A percentile compares a stretch with the other conserved stretches of the same genome.
Evolutionary conservation across 2,797 vertebrate species (phyloP).

Genomic region (Pangasius djambal): DNA sequence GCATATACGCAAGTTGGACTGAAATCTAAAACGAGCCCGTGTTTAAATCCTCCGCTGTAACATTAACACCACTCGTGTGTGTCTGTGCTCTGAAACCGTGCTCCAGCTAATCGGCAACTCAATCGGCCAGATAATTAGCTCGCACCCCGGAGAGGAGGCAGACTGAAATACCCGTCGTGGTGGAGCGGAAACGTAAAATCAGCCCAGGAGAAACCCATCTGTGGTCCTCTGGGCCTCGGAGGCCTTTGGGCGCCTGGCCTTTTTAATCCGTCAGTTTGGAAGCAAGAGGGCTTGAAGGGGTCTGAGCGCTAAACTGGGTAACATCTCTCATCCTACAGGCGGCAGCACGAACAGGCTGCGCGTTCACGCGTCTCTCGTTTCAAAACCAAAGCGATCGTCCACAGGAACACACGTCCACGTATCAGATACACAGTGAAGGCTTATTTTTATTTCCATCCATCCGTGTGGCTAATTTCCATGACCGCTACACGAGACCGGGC

Average conservation of each 20-base stretch:
- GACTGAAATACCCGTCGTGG: slow-evolving; percentile 38
- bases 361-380: neutral
- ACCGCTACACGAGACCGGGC: neutral
- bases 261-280: neutral
- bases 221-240: slow-evolving; percentile 37
- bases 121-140: slow-evolving; percentile 50
- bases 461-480: neutral
- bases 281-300: neutral
- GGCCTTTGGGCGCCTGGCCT: neutral
- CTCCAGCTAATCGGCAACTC: slow-evolving; percentile 50
- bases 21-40: neutral
- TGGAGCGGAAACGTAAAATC: slow-evolving; percentile 45
- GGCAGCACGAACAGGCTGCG: neutral
- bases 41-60: slow-evolving; percentile 26
- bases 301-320: too few relatives aligned
- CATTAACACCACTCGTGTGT: slow-evolving; percentile 24
- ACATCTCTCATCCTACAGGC: neutral
- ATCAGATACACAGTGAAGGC: neutral
- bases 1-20: neutral
- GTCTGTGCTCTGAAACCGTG: slow-evolving; percentile 31
- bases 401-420: neutral
- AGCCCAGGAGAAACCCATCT: slow-evolving; percentile 38
- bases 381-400: neutral
- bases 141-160: slow-evolving; percentile 33
- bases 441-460: neutral